Base-by-base conservation (phyloP, 2,888 invertebrate genomes). In the Scrobipalpa costella region DNA sequence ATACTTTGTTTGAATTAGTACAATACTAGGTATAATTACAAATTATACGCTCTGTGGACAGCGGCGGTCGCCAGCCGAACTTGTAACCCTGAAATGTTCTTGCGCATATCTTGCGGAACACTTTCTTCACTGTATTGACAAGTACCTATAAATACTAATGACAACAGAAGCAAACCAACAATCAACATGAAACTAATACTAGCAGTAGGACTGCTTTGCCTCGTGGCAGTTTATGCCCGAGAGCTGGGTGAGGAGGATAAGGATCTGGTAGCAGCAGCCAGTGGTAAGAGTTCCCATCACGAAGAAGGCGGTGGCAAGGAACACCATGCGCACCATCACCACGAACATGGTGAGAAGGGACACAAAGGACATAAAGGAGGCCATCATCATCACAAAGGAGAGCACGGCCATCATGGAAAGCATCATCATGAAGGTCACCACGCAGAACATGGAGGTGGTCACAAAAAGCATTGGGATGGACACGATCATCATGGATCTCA, bases 281-380 rank as follows among this genome's bases (percentile, higher is more conserved):
- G 86, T 66, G 83, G 81, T 1, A 85, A 88, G 63, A 67, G 77
- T 33, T 76, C 77, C 63, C 84, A 88, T 55, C 90, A 90, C 57
- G 88, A 90, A 65, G 79, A 79, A 67, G 90, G 90, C 1, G 90
- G 90, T 7, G 90, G 90, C 40, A 75, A 90, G n/a, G 84, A 89
- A 44, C 90, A 90, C 63, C 90, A 90, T 33, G 84, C 76, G 0
- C 79, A 90, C 50, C 90, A 90, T 62, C 90, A 90, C 58, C 90
- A 90, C 61, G 85, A 89, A 13, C 90, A 90, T 44, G 90, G 85
- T 0, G 80, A 84, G 33, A 85, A 89, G 57, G 90, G 85, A 34
- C 86, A 88, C 69, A 90, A 90, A 70, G 90, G 90, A 1, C 90
- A 90, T 68, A 88, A 90, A 71, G 88, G 85, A n/a, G 89, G 89